Conservation (phyloP, 2,797 vertebrate genomes). For the Tympanoctomys barrerae region DNA sequence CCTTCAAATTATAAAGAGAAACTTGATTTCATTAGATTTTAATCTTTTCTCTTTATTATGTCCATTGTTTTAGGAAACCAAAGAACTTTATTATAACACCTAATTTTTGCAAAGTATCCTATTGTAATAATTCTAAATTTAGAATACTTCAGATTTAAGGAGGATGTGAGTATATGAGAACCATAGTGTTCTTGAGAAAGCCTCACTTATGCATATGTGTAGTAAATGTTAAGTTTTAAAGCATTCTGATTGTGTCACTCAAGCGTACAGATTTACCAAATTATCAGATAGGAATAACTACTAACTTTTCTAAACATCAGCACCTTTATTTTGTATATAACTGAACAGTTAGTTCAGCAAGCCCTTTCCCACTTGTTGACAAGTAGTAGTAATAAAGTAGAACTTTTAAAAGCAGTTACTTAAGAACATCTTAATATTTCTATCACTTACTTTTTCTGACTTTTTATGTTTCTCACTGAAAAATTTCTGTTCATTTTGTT, state of each 20-base stretch:
- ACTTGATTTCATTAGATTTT: conserved; percentile 25
- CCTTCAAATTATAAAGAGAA: conserved; percentile 23
- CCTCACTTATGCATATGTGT: not conserved
- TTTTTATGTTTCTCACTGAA: conserved; percentile 1
- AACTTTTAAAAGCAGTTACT: conserved; percentile 7
- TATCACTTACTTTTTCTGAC: conserved; percentile 39
- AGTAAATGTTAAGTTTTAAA: not conserved
- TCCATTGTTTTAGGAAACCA: conserved; percentile 48
- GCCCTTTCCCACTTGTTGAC: not conserved
- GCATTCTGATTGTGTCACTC: not conserved
- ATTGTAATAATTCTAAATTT: conserved; percentile 20
- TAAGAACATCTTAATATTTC: conserved; percentile 43
- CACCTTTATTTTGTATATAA: conserved; percentile 16
- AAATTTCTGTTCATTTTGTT: conserved; percentile 41
- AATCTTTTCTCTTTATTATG: conserved; percentile 59
- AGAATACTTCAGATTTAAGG: conserved; percentile 24
- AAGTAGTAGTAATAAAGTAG: not conserved
- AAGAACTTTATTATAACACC: not conserved
- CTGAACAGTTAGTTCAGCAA: not conserved
- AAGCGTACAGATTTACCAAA: not conserved
- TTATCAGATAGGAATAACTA: not conserved
- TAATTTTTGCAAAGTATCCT: conserved; percentile 46
- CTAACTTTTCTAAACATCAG: not conserved
- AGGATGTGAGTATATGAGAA: not conserved
- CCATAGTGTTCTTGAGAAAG: conserved; percentile 49